These are phyloP conservation scores for Drosophila testacea DNA, from an alignment of 2,888 invertebrate genomes.

Conservation along the genomic window DNA sequence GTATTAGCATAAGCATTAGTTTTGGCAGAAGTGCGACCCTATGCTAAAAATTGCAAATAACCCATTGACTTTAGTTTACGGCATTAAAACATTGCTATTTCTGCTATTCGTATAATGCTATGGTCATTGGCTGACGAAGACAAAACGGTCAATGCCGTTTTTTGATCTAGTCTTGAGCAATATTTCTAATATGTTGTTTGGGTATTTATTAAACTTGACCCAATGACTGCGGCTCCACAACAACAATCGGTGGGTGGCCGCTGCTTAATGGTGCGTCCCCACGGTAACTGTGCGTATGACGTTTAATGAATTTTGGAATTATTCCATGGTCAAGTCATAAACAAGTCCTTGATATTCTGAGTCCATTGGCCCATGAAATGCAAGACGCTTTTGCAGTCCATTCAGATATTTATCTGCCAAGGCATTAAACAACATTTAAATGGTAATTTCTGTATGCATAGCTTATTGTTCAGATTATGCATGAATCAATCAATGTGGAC, in stretches of 20 bases:
- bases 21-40: slow-evolving; percentile 54
- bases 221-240: slow-evolving; percentile 50
- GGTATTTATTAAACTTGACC: slow-evolving; percentile 69
- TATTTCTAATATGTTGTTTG: slow-evolving; percentile 47
- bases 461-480: slow-evolving; percentile 12
- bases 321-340: slow-evolving; percentile 8
- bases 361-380: slow-evolving; percentile 30
- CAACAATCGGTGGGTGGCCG: slow-evolving; percentile 30
- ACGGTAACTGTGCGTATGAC: not conserved
- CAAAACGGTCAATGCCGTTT: slow-evolving; percentile 79
- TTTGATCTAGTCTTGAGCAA: slow-evolving; percentile 74
- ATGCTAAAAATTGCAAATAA: slow-evolving; percentile 69
- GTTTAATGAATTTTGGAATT: slow-evolving; percentile 9
- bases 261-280: slow-evolving; percentile 32
- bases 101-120: slow-evolving; percentile 29
- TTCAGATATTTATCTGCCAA: not conserved
- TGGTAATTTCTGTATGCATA: slow-evolving; percentile 2
- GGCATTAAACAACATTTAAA: slow-evolving; percentile 3
- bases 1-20: slow-evolving; percentile 52
- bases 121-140: slow-evolving; percentile 40
- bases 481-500: slow-evolving; percentile 13
- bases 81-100: slow-evolving; percentile 39
- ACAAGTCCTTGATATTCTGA: not conserved
- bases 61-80: slow-evolving; percentile 47
- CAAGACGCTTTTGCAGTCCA: slow-evolving; percentile 9